These are phyloP conservation scores for Shargacucullia verbasci DNA, from an alignment of 2,888 invertebrate species.

Conservation along the genomic window DNA sequence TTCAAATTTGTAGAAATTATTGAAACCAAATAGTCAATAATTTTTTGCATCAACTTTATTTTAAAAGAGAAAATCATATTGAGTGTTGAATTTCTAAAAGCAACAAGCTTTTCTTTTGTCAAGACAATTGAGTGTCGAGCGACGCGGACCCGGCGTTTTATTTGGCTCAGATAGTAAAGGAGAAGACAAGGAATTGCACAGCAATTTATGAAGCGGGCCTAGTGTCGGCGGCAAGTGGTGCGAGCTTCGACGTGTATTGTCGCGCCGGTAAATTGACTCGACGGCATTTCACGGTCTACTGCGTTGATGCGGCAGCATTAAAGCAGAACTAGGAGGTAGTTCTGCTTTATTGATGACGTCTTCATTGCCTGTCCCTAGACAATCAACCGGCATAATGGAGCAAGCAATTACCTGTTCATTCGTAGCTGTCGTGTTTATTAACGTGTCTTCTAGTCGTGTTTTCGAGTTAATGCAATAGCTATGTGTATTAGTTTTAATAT, in stretches of 20 bases:
- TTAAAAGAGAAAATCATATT: constrained; percentile 26
- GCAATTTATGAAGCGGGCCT: constrained; percentile 75
- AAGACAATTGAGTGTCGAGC: constrained; percentile 53
- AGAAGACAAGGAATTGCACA: constrained; percentile 71
- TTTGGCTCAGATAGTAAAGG: constrained; percentile 70
- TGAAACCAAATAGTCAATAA: too few relatives aligned
- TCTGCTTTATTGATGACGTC: constrained; percentile 70
- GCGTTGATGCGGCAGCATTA: constrained; percentile 78
- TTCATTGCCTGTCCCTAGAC: constrained; percentile 64
- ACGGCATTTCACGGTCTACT: constrained; percentile 81
- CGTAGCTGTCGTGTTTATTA: constrained; percentile 33
- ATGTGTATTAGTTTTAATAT: constrained; percentile 5
- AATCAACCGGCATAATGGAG: constrained; percentile 51
- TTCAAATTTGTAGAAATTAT: too few relatives aligned
- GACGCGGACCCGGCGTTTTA: constrained; percentile 57
- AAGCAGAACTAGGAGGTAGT: constrained; percentile 69
- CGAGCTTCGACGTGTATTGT: constrained; percentile 69
- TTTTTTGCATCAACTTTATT: constrained; percentile 4
- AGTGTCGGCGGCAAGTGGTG: constrained; percentile 67
- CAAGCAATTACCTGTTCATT: constrained; percentile 52
- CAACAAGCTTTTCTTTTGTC: constrained; percentile 52
- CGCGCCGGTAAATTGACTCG: constrained; percentile 80
- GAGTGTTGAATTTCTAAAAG: constrained; percentile 46
- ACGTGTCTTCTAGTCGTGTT: constrained; percentile 22
- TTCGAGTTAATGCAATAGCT: constrained; percentile 8